Evolutionary conservation across 2,113 vertebrate species (phyloP).

Genomic region (Barnardius zonarius): DNA sequence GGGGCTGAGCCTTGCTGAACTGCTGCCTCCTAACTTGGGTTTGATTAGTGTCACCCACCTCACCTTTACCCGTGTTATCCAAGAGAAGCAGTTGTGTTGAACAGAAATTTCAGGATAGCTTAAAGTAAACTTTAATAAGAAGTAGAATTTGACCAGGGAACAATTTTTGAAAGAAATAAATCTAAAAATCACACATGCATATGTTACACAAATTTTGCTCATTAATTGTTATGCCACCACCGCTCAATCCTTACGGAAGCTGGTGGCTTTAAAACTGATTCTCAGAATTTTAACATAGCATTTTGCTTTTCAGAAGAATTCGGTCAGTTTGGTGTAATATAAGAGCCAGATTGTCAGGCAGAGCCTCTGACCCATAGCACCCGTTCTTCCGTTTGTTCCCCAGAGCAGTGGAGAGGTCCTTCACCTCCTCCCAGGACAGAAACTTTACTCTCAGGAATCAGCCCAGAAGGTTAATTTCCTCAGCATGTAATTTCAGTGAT

Average conservation of each 20-base stretch:
- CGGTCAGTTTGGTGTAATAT: fast-evolving
- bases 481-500: neutral
- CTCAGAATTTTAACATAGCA: neutral
- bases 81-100: neutral
- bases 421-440: fast-evolving
- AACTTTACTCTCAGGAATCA: neutral
- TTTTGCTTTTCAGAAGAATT: neutral
- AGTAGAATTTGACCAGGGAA: neutral
- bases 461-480: neutral
- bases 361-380: neutral
- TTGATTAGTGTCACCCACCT: neutral
- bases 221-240: neutral
- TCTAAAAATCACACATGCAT: neutral
- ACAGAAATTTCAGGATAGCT: neutral
- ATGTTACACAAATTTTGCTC: neutral
- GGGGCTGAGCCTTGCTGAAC: neutral
- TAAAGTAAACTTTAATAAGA: neutral
- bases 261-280: neutral
- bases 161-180: neutral
- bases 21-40: neutral
- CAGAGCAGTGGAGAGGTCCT: neutral
- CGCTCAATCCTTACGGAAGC: neutral
- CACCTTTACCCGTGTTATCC: fast-evolving
- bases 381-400: neutral
- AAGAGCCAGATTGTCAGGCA: neutral